Evolutionary conservation across 2,113 vertebrate genomes (phyloP), one percentile per base, ranked within the genome.

Genomic region (Chlorocebus sabaeus): DNA sequence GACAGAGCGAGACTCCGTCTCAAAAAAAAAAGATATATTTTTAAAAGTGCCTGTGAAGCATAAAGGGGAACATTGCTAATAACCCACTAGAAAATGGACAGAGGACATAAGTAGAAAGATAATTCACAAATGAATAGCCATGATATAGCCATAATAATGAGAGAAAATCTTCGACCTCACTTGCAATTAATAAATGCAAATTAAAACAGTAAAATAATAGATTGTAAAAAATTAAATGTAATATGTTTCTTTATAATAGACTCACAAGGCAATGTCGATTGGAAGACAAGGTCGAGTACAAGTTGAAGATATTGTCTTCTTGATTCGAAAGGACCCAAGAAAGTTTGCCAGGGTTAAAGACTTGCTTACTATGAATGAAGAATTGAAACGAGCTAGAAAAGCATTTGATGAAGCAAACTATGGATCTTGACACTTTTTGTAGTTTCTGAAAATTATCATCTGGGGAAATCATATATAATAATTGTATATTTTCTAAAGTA

Each of bases 371-470:
- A 99, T 99, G 99, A 99, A 99, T 67, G 99, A 99, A 97, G 99
- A 99, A 98, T 98, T 99, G 96, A 99, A 99, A 98, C 99, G 99
- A 92, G 99, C 99, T 70, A 98, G 99, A 40, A 99, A 99, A 97
- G 99, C 99, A 73, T 99, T 99, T 93, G 99, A 99, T 85, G 99
- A 99, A 96, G 99, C 99, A 0, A 99, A 99, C 95, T 99, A 99
- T 76, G 99, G 99, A 61, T 99, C 99, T 3, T 99, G 98, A 99
- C 81, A 90, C 8, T 6, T 78, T 96, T 72, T n/a, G 32, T 93
- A 93, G 67, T 97, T 79, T 38, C 57, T 88, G 92, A 95, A 90
- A 68, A 8, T 68, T 92, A n/a, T 90, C 55, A 92, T 98, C 50
- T 79, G 18, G 48, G 67, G 45, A 95, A 82, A 91, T n/a, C 30